These are phyloP conservation scores for Perccottus glenii DNA, from an alignment of 2,113 vertebrate species.

Conservation along the genomic window DNA sequence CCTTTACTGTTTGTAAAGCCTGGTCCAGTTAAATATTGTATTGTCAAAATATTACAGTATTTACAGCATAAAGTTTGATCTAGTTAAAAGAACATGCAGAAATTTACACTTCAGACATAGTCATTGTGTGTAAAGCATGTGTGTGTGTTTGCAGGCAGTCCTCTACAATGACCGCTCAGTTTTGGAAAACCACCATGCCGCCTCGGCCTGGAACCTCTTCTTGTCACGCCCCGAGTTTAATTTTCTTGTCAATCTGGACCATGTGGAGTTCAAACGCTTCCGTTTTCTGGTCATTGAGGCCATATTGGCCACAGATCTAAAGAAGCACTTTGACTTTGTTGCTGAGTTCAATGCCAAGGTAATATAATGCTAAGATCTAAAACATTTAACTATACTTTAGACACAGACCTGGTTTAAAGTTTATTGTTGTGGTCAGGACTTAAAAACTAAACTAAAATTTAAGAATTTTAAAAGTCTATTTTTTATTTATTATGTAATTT, in stretches of 20 bases:
- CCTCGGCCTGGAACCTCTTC: conserved; percentile 97
- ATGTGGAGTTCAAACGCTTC: conserved; percentile 97
- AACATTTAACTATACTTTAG: neutral
- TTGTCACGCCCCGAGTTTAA: conserved; percentile 96
- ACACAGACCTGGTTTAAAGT: no score
- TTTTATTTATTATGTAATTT: neutral
- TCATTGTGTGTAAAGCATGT: neutral
- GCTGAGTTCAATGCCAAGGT: conserved; percentile 98
- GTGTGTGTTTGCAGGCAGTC: conserved; percentile 83
- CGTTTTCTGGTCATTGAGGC: conserved; percentile 98
- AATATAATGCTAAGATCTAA: conserved; percentile 26
- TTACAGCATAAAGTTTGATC: no score
- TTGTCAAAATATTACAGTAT: no score
- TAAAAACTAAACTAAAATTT: neutral
- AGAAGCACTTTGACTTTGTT: conserved; percentile 98
- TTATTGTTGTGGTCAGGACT: neutral
- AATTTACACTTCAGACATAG: neutral
- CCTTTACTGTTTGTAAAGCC: neutral
- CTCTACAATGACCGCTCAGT: conserved; percentile 98
- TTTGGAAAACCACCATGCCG: conserved; percentile 96
- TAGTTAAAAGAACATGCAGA: neutral
- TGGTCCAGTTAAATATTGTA: neutral
- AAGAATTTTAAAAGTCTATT: no score
- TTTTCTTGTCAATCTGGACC: conserved; percentile 92
- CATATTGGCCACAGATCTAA: conserved; percentile 96